These are phyloP conservation scores for Megalops atlanticus DNA, from an alignment of 2,113 vertebrate genomes.

Conservation along the genomic window DNA sequence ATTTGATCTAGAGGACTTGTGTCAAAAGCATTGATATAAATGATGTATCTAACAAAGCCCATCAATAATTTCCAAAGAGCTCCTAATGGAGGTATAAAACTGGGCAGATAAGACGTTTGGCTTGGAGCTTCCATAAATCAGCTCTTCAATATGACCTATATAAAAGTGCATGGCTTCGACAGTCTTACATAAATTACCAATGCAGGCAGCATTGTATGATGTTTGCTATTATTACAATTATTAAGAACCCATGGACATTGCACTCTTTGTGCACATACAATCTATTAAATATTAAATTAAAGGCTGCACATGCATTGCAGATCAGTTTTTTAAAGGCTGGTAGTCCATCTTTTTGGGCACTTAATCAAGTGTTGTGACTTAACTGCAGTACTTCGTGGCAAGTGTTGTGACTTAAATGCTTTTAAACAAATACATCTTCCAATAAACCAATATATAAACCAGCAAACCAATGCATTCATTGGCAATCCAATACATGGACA, in stretches of 20 bases:
- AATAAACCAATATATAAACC: too few species aligned
- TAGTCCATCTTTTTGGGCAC: too few species aligned
- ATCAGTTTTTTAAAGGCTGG: constrained; percentile 27
- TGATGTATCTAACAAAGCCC: constrained; percentile 66
- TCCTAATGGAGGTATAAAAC: constrained; percentile 71
- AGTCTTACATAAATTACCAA: constrained; percentile 60
- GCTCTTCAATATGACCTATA: constrained; percentile 61
- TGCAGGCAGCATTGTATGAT: constrained; percentile 38
- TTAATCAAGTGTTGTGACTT: too few species aligned
- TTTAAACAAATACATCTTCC: too few species aligned
- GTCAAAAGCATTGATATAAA: constrained; percentile 66
- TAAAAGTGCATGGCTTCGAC: constrained; percentile 57
- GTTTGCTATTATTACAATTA: constrained; percentile 59
- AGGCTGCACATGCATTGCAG: constrained; percentile 13
- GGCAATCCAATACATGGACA: too few species aligned
- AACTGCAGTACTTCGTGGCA: too few species aligned
- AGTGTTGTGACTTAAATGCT: too few species aligned
- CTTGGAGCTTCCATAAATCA: constrained; percentile 69
- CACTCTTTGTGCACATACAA: constrained; percentile 38
- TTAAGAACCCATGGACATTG: constrained; percentile 31
- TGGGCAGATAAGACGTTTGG: constrained; percentile 69
- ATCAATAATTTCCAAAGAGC: constrained; percentile 71
- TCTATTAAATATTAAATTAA: constrained; percentile 46
- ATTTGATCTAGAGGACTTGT: constrained; percentile 58
- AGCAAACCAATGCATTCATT: too few species aligned